phyloP scores from a whole-genome alignment of 2,888 invertebrate genomes.

The Xiphydria camelus region DNA sequence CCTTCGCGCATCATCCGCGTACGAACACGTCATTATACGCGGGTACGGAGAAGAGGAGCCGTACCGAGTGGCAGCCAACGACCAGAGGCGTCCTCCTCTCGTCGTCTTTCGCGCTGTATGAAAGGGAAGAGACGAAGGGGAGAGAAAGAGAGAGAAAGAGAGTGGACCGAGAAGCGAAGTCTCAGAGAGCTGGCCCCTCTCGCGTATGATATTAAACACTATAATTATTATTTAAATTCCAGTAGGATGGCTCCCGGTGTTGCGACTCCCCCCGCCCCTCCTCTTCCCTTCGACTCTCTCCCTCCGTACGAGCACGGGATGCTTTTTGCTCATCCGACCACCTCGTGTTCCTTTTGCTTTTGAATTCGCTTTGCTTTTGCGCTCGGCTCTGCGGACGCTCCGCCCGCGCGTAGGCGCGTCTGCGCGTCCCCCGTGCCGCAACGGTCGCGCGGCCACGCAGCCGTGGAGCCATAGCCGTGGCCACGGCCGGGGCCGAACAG shows the following conservation, averaged over 20 bases:
- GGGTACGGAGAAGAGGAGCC: background rate
- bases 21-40: too few relatives aligned
- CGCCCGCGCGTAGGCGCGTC: slow-evolving; percentile 52
- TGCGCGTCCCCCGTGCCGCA: slow-evolving; percentile 28
- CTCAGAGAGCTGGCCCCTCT: slow-evolving; percentile 25
- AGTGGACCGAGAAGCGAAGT: slow-evolving; percentile 14
- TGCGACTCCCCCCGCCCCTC: slow-evolving; percentile 39
- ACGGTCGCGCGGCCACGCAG: slow-evolving; percentile 24
- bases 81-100: slow-evolving; percentile 3
- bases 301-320: slow-evolving; percentile 3
- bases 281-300: background rate
- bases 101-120: slow-evolving; percentile 11
- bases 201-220: slow-evolving; percentile 56
- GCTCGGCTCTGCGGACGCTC: slow-evolving; percentile 30
- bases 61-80: slow-evolving; percentile 6
- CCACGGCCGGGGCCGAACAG: slow-evolving; percentile 11
- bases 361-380: slow-evolving; percentile 50
- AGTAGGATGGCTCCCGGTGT: slow-evolving; percentile 57
- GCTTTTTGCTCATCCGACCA: slow-evolving; percentile 20
- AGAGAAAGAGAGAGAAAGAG: slow-evolving; percentile 13
- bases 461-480: background rate
- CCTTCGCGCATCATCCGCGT: too few relatives aligned
- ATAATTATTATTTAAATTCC: slow-evolving; percentile 58
- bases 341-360: slow-evolving; percentile 46
- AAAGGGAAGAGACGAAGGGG: slow-evolving; percentile 12